These are phyloP conservation scores for Elanoides forficatus DNA, from an alignment of 2,113 vertebrate genomes.

Conservation along the genomic window DNA sequence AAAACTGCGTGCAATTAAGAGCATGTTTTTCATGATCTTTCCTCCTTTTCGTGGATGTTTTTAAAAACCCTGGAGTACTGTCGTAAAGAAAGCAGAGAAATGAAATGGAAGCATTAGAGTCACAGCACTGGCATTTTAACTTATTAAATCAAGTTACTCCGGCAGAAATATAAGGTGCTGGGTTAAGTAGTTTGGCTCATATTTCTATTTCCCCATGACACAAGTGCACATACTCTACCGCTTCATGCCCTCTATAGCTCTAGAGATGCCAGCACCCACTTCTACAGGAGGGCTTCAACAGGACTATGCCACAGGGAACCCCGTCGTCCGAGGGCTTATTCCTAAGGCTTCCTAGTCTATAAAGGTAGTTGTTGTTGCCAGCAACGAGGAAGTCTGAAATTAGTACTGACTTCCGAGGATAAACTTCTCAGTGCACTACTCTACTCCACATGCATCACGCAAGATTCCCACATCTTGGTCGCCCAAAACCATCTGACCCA, in stretches of 20 bases:
- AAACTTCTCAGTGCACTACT: neutral
- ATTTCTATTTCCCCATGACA: neutral
- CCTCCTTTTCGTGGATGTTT: neutral
- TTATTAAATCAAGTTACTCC: slow-evolving; percentile 21
- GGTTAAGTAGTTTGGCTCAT: neutral
- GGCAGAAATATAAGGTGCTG: neutral
- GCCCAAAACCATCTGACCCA: neutral
- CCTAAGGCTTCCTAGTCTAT: neutral
- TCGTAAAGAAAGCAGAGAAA: neutral
- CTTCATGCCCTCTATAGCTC: neutral
- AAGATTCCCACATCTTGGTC: neutral
- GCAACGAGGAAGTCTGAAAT: neutral
- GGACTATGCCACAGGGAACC: neutral
- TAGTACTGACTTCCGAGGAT: neutral
- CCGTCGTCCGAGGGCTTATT: neutral
- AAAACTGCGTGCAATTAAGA: neutral
- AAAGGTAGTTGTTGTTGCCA: neutral
- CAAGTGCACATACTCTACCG: accelerated
- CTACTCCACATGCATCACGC: neutral
- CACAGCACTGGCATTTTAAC: slow-evolving; percentile 24
- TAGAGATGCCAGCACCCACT: neutral
- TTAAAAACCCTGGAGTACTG: neutral
- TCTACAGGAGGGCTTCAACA: neutral
- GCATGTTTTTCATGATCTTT: neutral
- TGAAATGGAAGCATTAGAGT: neutral